These are phyloP conservation scores for Macrophya annulata DNA, from an alignment of 2,888 invertebrate species.

Conservation along the genomic window DNA sequence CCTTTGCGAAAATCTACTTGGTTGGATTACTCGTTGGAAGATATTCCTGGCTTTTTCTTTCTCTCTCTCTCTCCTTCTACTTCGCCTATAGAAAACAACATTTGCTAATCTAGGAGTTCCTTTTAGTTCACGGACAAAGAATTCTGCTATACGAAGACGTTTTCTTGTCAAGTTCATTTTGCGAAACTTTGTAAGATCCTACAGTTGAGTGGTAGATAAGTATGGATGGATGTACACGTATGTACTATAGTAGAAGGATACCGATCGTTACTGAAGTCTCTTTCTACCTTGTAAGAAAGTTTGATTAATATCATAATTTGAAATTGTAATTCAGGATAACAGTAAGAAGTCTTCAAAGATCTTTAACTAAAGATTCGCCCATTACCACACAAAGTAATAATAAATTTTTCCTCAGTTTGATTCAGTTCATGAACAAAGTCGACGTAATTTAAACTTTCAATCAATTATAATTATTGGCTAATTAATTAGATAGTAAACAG, in stretches of 20 bases:
- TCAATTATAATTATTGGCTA: neutral
- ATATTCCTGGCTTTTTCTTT: slow-evolving; percentile 32
- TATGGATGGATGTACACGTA: neutral
- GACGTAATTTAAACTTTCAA: neutral
- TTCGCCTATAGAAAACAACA: slow-evolving; percentile 47
- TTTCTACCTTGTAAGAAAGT: slow-evolving; percentile 3
- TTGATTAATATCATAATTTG: slow-evolving; percentile 1
- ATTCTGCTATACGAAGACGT: neutral
- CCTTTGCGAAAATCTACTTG: slow-evolving; percentile 45
- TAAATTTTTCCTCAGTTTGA: neutral
- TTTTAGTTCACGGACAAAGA: slow-evolving; percentile 34
- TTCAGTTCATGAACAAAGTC: neutral
- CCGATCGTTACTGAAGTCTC: slow-evolving; percentile 8
- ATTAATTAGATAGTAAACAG: neutral
- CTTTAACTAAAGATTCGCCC: neutral
- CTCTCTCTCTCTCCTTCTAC: slow-evolving; percentile 2
- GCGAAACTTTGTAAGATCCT: slow-evolving; percentile 9
- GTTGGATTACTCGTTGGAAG: slow-evolving; percentile 30
- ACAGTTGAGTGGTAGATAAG: neutral
- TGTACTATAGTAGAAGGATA: neutral
- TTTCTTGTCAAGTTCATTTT: slow-evolving; percentile 43
- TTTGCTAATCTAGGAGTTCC: slow-evolving; percentile 48
- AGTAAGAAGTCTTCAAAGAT: neutral
- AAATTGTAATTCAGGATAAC: neutral
- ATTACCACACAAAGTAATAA: neutral